phyloP scores from a whole-genome alignment of 2,113 vertebrate species.

The Chionomys nivalis region DNA sequence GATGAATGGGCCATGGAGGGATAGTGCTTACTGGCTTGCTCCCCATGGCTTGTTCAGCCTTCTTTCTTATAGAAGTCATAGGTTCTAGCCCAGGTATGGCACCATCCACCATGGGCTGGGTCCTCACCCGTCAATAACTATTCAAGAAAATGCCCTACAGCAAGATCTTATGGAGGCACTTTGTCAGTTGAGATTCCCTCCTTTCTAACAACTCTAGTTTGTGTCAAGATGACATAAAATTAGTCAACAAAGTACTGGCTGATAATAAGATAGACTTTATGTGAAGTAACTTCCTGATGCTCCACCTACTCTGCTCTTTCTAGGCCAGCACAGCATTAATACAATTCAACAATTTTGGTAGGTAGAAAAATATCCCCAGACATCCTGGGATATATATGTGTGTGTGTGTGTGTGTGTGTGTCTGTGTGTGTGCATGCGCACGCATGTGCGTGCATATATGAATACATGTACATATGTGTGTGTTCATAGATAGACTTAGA shows the following conservation, averaged over 20 bases:
- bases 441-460: no score
- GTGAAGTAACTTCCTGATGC: not conserved
- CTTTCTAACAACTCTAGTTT: not conserved
- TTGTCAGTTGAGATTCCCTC: not conserved
- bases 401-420: no score
- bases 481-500: not conserved
- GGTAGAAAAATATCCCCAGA: not conserved
- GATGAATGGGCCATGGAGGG: not conserved
- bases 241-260: not conserved
- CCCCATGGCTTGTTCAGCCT: not conserved
- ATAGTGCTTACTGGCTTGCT: not conserved
- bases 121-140: not conserved
- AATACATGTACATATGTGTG: no score
- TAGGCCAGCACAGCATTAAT: not conserved
- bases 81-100: not conserved
- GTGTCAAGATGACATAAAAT: not conserved
- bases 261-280: not conserved
- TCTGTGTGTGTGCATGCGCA: no score
- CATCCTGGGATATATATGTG: not conserved
- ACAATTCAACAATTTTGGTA: not conserved
- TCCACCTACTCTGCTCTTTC: not conserved
- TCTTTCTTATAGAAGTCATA: not conserved
- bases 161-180: not conserved
- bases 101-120: not conserved
- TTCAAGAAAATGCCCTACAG: not conserved